A percentile compares a stretch with the other conserved stretches of the same genome.
Conservation (phyloP, 2,888 invertebrate genomes). For the Lepidocyrtinus sp. region DNA sequence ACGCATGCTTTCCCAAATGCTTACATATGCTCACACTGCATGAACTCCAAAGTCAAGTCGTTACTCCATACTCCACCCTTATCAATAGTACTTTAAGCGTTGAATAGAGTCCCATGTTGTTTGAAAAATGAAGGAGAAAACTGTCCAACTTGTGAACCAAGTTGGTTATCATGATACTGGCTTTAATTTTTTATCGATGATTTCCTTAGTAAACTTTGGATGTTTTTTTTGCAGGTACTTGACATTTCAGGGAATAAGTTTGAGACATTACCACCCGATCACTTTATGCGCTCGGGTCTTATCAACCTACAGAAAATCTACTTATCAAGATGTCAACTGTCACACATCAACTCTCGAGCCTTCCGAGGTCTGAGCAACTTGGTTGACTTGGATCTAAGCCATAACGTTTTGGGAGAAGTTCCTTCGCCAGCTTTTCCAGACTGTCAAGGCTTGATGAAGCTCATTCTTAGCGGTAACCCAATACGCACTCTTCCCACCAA, state of each 20-base stretch:
- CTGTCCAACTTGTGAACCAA: no score
- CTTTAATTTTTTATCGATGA: constrained; percentile 48
- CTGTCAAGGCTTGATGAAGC: constrained; percentile 86
- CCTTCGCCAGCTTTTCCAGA: constrained; percentile 86
- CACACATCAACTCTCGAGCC: constrained; percentile 83
- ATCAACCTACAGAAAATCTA: constrained; percentile 91
- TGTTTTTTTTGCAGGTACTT: constrained; percentile 79
- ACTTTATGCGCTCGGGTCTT: constrained; percentile 84
- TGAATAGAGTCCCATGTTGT: no score
- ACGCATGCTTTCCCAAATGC: no score
- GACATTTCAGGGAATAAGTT: constrained; percentile 89
- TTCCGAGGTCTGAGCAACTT: constrained; percentile 89
- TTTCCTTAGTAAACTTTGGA: not conserved
- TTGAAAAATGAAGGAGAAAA: constrained; percentile 16
- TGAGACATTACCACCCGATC: constrained; percentile 83
- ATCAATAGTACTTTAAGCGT: no score
- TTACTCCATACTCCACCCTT: no score
- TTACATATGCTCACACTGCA: no score
- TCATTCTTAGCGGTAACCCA: constrained; percentile 86
- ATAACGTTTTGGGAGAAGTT: constrained; percentile 83
- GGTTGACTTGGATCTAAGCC: constrained; percentile 89
- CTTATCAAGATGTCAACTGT: constrained; percentile 84
- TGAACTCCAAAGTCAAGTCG: no score
- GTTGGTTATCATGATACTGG: no score
- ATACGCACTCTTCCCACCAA: constrained; percentile 81